phyloP scores from a whole-genome alignment of 2,888 invertebrate genomes.

The Acronicta aceris region DNA sequence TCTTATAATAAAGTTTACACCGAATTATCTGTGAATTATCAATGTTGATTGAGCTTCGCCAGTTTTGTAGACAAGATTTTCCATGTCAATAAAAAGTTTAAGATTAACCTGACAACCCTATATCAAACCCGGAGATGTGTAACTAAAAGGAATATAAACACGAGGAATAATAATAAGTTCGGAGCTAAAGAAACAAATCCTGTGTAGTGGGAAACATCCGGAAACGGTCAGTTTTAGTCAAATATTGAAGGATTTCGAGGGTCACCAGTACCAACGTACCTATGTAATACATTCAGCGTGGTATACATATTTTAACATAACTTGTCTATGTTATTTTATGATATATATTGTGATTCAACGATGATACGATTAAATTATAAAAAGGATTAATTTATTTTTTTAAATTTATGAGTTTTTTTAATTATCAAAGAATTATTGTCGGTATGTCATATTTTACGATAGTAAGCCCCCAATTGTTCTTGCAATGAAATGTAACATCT shows the following conservation, averaged over 20 bases:
- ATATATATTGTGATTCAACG: too few relatives aligned
- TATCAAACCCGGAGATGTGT: neutral
- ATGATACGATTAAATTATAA: too few relatives aligned
- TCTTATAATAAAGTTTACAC: constrained; percentile 21
- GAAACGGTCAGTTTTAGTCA: neutral
- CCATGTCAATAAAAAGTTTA: constrained; percentile 11
- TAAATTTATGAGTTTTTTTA: too few relatives aligned
- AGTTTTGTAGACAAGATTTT: constrained; percentile 16
- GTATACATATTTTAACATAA: too few relatives aligned
- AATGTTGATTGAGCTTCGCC: constrained; percentile 28
- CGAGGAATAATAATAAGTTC: constrained; percentile 23
- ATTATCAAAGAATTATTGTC: too few relatives aligned
- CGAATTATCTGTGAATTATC: constrained; percentile 16
- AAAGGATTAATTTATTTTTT: too few relatives aligned
- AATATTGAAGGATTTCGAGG: constrained; percentile 16
- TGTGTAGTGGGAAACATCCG: constrained; percentile 9
- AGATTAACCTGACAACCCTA: constrained; percentile 19
- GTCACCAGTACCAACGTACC: constrained; percentile 7
- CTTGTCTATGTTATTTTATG: too few relatives aligned
- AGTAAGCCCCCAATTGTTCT: neutral
- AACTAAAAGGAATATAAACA: constrained; percentile 9
- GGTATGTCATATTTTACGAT: too few relatives aligned
- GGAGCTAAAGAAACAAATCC: constrained; percentile 21
- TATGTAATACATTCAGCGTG: neutral
- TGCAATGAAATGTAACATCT: neutral